Percentiles rank a stretch among this genome's conserved stretches.
phyloP scores from a whole-genome alignment of 2,797 vertebrate species.

The Loris lydekkerianus region DNA sequence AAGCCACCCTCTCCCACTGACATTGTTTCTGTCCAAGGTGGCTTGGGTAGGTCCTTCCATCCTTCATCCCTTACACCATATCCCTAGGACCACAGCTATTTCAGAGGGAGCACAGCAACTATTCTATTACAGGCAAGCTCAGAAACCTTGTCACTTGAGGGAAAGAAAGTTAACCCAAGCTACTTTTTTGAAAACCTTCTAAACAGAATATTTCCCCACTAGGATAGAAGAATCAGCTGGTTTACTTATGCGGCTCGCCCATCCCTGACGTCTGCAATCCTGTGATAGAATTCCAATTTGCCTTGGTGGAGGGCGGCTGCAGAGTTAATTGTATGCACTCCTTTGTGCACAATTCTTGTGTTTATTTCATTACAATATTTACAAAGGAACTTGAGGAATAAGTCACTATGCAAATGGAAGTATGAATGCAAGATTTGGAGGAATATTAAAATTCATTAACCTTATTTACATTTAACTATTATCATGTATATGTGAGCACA shows the following conservation, averaged over 20 bases:
- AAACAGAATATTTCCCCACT: slow-evolving; percentile 56
- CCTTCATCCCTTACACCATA: neutral
- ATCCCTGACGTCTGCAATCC: slow-evolving; percentile 42
- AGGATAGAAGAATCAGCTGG: slow-evolving; percentile 72
- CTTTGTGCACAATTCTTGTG: slow-evolving; percentile 81
- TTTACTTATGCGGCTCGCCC: slow-evolving; percentile 48
- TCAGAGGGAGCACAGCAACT: slow-evolving; percentile 30
- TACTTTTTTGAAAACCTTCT: slow-evolving; percentile 48
- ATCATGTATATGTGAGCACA: slow-evolving; percentile 81
- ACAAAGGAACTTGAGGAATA: slow-evolving; percentile 84
- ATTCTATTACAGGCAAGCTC: slow-evolving; percentile 19
- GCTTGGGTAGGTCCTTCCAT: neutral
- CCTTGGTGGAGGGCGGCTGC: slow-evolving; percentile 65
- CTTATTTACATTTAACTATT: slow-evolving; percentile 84
- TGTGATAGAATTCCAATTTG: slow-evolving; percentile 72
- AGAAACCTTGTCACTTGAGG: slow-evolving; percentile 56
- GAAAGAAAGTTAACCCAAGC: slow-evolving; percentile 60
- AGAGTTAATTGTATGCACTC: slow-evolving; percentile 76
- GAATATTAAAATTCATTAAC: slow-evolving; percentile 84
- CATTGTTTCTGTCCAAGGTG: neutral
- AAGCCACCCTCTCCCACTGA: neutral
- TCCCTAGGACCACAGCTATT: neutral
- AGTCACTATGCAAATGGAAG: slow-evolving; percentile 83
- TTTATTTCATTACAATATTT: slow-evolving; percentile 85
- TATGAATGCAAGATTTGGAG: slow-evolving; percentile 70